Percentiles rank a stretch among this genome's conserved stretches.
Evolutionary conservation across 2,797 vertebrate species (phyloP).

Genomic region (Chrosomus eos): DNA sequence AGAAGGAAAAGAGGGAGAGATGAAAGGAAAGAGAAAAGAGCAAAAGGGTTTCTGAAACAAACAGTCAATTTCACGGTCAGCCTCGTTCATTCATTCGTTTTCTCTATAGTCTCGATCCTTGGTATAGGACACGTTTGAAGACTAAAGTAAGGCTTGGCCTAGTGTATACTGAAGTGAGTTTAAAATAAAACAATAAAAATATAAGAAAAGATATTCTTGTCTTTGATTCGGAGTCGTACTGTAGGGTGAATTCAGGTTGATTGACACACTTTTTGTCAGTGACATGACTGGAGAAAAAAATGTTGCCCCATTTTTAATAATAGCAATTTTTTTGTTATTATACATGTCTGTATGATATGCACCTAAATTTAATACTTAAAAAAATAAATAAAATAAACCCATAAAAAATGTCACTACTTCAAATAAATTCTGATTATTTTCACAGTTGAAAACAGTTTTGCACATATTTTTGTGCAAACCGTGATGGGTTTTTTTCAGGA

Average conservation of each 20-base stretch:
- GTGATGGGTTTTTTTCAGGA: too few species aligned
- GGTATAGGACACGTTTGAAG: background rate
- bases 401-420: too few species aligned
- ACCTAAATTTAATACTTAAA: too few species aligned
- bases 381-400: too few species aligned
- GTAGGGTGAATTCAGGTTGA: background rate
- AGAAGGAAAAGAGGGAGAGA: constrained; percentile 49
- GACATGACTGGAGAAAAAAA: background rate
- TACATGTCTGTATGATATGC: too few species aligned
- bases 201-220: background rate
- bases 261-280: background rate
- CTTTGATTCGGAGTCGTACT: too few species aligned
- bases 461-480: too few species aligned
- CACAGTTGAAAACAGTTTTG: too few species aligned
- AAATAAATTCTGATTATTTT: too few species aligned
- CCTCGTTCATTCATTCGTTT: constrained; percentile 21
- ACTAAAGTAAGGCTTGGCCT: background rate
- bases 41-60: constrained; percentile 4
- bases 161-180: background rate
- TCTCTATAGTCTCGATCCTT: background rate
- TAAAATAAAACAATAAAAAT: background rate
- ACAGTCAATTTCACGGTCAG: background rate
- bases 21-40: constrained; percentile 7
- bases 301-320: background rate
- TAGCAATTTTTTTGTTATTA: too few species aligned